Base-by-base conservation (phyloP, 2,113 vertebrate species). In the Junco hyemalis region DNA sequence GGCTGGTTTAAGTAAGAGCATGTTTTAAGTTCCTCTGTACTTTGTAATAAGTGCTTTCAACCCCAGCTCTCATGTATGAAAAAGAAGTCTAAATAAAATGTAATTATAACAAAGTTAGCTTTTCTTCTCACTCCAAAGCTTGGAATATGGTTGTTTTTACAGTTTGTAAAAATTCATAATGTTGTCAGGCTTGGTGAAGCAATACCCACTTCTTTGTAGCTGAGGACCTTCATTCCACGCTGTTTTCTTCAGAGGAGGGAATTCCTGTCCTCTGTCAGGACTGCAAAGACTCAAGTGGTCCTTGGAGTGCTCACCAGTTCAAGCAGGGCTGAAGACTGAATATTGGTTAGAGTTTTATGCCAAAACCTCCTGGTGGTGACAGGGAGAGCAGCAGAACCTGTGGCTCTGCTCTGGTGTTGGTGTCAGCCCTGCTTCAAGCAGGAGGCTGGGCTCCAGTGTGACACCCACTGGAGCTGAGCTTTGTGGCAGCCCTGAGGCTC, bases 121-220 rank as follows among this genome's bases (percentile, higher is more conserved):
- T 96, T 90, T 76, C n/a, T 79, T 29, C 35, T 12, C 7, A 5
- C 40, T 48, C 85, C 63, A 68, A 72, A 94, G 70, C n/a, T 80
- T 88, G 47, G 45, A 80, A 81, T 63, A 22, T 54, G 26, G 11
- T 92, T 5, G 18, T 47, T 88, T 85, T 80, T 88, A 77, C n/a
- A 48, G 35, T 81, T 78, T 71, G 19, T 81, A 56, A 68, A 79
- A 91, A 56, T 22, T 28, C 14, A 4, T 65, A 6, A 11, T 5
- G 22, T 61, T 65, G 13, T 76, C 36, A 12, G 53, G 59, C 28
- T 87, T 54, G 66, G 19, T 90, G 76, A 86, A 92, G 51, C 51
- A 84, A 23, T 56, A 13, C 6, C 53, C 24, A 38, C 29, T 70
- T 77, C 47, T 31, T 16, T 23, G 36, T 57, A 72, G 57, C 61